Percentiles rank a stretch among this genome's conserved stretches.
These are phyloP conservation scores for Ceratosolen solmsi DNA, from an alignment of 1,140 invertebrate species.

Conservation along the genomic window DNA sequence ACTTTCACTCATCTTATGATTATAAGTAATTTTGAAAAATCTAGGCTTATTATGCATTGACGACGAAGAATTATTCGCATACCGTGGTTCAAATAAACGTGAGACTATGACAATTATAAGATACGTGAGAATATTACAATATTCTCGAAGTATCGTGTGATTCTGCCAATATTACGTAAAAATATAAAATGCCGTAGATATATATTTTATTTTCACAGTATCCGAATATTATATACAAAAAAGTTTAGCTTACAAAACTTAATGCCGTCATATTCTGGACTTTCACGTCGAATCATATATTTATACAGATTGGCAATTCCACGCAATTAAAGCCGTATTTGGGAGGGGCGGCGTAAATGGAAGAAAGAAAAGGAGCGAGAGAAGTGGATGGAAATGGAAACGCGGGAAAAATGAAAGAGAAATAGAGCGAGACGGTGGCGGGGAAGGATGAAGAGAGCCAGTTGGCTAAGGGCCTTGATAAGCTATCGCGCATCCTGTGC, in stretches of 20 bases:
- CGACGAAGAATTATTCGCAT: no score
- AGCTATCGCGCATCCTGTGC: constrained; percentile 71
- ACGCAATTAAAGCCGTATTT: constrained; percentile 5
- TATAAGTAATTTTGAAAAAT: no score
- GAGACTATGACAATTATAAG: no score
- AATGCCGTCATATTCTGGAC: neutral
- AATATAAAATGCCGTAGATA: no score
- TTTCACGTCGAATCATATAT: neutral
- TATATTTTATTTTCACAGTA: neutral
- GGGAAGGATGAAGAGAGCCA: neutral
- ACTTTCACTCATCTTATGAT: no score
- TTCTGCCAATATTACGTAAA: no score
- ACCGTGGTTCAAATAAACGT: no score
- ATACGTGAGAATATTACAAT: no score
- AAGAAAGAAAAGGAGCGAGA: neutral
- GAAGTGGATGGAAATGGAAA: constrained; percentile 29
- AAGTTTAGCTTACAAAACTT: neutral
- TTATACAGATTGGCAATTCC: constrained; percentile 29
- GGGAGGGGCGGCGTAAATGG: neutral
- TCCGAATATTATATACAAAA: neutral
- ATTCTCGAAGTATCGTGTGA: no score
- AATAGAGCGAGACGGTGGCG: neutral
- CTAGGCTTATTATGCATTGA: no score
- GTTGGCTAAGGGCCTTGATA: constrained; percentile 68
- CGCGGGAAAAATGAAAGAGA: constrained; percentile 11